These are phyloP conservation scores for rabbit (Oryctolagus cuniculus) DNA, from an alignment of 2,113 vertebrate genomes.

Conservation along the genomic window mOryCun1.1 NC_091453.1:94480001-94480500, in stretches of 20 bases:
- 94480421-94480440: background rate
- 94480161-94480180: background rate
- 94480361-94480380: background rate
- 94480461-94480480: background rate
- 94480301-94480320: slow-evolving; percentile 31
- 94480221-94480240: slow-evolving; percentile 13
- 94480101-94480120: background rate
- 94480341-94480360: slow-evolving; percentile 23
- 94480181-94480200: background rate
- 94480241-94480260: slow-evolving; percentile 28
- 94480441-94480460: background rate
- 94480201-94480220: background rate
- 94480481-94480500: background rate
- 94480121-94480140: background rate
- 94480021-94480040: background rate
- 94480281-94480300: slow-evolving; percentile 25
- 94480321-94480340: background rate
- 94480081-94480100: background rate
- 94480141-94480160: background rate
- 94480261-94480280: background rate
- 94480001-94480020: slow-evolving; percentile 47
- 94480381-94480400: slow-evolving; percentile 6
- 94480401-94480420: slow-evolving; percentile 9
- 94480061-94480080: background rate
- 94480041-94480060: background rate